phyloP scores from a whole-genome alignment of 2,888 invertebrate species.

The Athalia cordata region DNA sequence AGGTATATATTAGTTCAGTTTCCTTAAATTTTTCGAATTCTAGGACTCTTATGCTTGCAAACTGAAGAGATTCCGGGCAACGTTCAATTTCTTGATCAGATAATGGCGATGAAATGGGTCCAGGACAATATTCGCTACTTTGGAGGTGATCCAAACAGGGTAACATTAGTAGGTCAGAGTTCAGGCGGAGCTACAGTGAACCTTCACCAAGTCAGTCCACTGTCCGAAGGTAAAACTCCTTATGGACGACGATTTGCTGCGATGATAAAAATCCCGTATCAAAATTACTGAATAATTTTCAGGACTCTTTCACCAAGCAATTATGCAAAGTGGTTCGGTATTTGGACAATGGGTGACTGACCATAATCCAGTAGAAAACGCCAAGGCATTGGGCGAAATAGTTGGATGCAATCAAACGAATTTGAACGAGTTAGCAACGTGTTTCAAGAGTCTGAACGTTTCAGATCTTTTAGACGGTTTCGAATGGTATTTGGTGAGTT shows the following conservation, averaged over 20 bases:
- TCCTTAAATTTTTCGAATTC: not conserved
- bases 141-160: constrained; percentile 67
- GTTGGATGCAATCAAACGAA: constrained; percentile 55
- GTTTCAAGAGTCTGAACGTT: constrained; percentile 55
- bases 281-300: constrained; percentile 51
- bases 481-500: constrained; percentile 53
- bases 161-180: constrained; percentile 72
- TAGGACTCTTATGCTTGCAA: constrained; percentile 70
- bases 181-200: constrained; percentile 70
- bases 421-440: constrained; percentile 52
- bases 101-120: constrained; percentile 71
- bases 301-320: constrained; percentile 69
- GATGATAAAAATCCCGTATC: not conserved
- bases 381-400: constrained; percentile 55
- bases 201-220: constrained; percentile 63
- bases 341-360: constrained; percentile 71
- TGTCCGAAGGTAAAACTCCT: constrained; percentile 44
- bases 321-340: constrained; percentile 71
- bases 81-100: constrained; percentile 70
- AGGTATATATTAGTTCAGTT: no score
- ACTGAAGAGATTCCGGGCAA: constrained; percentile 71
- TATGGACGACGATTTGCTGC: no score
- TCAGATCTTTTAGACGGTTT: constrained; percentile 58
- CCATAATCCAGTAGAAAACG: constrained; percentile 56
- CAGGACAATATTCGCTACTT: constrained; percentile 67